Evolutionary conservation across 1,140 invertebrate genomes (phyloP).

Genomic region (Drepana arcuata): DNA sequence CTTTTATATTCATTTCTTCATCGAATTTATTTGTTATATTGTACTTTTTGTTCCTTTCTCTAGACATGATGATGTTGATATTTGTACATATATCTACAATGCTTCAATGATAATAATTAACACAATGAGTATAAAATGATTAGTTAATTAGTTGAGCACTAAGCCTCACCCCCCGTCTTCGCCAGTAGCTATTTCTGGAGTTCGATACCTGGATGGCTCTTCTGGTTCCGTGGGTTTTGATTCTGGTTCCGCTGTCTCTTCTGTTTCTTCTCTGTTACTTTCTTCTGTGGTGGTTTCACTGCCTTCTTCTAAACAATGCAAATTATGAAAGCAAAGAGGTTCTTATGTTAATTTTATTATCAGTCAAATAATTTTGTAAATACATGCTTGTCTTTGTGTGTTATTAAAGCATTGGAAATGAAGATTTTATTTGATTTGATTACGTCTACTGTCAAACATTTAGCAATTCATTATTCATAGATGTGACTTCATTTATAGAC

Average conservation of each 20-base stretch:
- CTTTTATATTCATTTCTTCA: neutral
- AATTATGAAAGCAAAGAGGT: no score
- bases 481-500: no score
- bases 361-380: no score
- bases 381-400: no score
- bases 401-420: no score
- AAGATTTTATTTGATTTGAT: no score
- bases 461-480: no score
- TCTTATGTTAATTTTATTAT: no score
- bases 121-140: slow-evolving; percentile 1
- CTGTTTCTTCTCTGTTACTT: slow-evolving; percentile 10
- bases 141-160: slow-evolving; percentile 15
- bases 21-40: neutral
- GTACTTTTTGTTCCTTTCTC: neutral
- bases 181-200: slow-evolving; percentile 41
- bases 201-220: slow-evolving; percentile 60
- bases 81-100: neutral
- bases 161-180: slow-evolving; percentile 43
- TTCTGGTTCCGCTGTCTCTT: slow-evolving; percentile 15
- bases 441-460: neutral
- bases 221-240: slow-evolving; percentile 35
- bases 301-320: neutral
- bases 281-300: slow-evolving; percentile 14
- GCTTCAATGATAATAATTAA: neutral
- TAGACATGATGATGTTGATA: neutral